These are phyloP conservation scores for Siniperca chuatsi DNA, from an alignment of 2,113 vertebrate species.

Conservation along the genomic window DNA sequence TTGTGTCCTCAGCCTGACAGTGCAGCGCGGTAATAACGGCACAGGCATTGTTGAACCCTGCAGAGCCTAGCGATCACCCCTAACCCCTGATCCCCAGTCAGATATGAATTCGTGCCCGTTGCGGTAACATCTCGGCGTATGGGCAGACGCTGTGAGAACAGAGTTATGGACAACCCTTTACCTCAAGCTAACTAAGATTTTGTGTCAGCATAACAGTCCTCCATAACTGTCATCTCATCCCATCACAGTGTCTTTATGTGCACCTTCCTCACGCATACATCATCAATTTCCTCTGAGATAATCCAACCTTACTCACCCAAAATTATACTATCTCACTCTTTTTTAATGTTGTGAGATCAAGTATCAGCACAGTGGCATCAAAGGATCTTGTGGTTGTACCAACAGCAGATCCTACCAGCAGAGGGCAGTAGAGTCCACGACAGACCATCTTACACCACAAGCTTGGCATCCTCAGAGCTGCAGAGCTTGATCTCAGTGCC, in stretches of 20 bases:
- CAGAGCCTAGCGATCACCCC: not conserved
- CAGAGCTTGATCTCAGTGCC: not conserved
- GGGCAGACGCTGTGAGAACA: not conserved
- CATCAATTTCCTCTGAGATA: not conserved
- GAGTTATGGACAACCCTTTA: not conserved
- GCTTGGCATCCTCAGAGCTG: not conserved
- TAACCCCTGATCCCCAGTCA: conserved; percentile 29
- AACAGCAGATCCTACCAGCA: conserved; percentile 51
- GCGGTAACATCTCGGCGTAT: not conserved
- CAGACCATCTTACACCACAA: not conserved
- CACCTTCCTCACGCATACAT: not conserved
- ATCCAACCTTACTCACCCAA: not conserved
- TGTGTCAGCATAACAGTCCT: not conserved
- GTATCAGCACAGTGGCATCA: not conserved
- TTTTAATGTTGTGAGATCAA: not conserved
- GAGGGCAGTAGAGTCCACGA: conserved; percentile 60
- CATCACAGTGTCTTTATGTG: not conserved
- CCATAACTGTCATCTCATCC: not conserved
- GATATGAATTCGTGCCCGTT: not conserved
- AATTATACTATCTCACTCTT: not conserved
- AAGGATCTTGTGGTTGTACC: not conserved
- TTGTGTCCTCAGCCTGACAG: not conserved
- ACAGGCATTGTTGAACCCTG: conserved; percentile 65
- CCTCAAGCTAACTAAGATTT: not conserved
- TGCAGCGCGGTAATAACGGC: conserved; percentile 47